A percentile compares a stretch with the other conserved stretches of the same genome.
Evolutionary conservation across 2,113 vertebrate species (phyloP).

Genomic region (Xenopus tropicalis): DNA sequence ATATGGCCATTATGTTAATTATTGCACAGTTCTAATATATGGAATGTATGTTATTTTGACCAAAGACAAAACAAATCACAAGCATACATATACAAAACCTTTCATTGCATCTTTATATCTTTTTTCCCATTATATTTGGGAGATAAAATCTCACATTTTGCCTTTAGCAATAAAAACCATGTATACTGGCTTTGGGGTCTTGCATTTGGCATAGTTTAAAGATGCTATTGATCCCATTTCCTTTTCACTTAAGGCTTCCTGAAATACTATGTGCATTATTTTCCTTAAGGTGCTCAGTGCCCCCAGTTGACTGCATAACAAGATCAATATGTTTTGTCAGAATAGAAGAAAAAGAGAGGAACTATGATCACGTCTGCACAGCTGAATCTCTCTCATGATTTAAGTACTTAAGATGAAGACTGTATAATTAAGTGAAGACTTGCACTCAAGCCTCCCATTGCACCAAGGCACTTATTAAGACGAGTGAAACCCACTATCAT

Average conservation of each 20-base stretch:
- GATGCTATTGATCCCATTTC: conserved; percentile 16
- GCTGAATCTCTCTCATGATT: conserved; percentile 53
- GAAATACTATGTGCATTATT: conserved; percentile 41
- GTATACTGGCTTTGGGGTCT: conserved; percentile 8
- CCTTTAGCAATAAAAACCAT: background rate
- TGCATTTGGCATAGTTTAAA: background rate
- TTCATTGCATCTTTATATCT: too few species aligned
- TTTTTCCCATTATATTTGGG: background rate
- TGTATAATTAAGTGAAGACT: conserved; percentile 65
- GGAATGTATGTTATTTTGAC: too few species aligned
- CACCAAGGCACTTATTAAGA: conserved; percentile 61
- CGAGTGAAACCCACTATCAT: conserved; percentile 73
- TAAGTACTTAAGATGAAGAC: conserved; percentile 58
- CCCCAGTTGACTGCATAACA: conserved; percentile 28
- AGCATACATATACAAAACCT: too few species aligned
- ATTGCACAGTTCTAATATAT: too few species aligned
- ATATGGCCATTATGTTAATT: too few species aligned
- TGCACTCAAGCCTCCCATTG: conserved; percentile 54
- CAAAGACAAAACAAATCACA: too few species aligned
- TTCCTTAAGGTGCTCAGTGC: conserved; percentile 18
- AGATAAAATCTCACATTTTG: background rate
- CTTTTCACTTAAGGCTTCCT: background rate
- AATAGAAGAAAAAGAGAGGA: conserved; percentile 15
- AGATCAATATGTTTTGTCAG: conserved; percentile 42
- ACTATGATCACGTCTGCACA: background rate